phyloP scores from a whole-genome alignment of 2,113 vertebrate species.

The Theristicus caerulescens region DNA sequence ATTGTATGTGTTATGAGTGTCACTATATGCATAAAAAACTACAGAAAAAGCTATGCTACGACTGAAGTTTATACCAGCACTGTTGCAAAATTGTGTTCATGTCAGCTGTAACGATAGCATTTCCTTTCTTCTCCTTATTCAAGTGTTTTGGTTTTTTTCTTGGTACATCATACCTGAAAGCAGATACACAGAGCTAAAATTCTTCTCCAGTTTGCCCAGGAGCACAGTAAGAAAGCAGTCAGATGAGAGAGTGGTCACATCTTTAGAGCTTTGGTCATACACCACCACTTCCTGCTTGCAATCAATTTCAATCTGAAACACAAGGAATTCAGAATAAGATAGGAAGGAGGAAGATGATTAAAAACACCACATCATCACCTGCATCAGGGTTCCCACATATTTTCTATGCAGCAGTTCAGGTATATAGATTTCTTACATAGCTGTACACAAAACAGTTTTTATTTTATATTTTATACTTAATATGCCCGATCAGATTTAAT shows the following conservation, averaged over 20 bases:
- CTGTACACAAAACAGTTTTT: background rate
- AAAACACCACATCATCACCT: background rate
- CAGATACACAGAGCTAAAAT: constrained; percentile 87
- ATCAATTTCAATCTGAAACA: constrained; percentile 84
- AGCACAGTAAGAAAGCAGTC: constrained; percentile 92
- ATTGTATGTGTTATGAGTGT: background rate
- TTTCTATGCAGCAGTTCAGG: background rate
- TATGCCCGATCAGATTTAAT: background rate
- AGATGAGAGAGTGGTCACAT: constrained; percentile 77
- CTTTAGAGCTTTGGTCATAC: constrained; percentile 90
- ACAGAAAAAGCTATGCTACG: background rate
- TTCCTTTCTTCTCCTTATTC: background rate
- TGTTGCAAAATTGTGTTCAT: background rate
- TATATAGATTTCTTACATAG: background rate
- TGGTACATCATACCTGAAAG: constrained; percentile 84
- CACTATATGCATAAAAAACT: background rate
- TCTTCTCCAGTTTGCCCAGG: constrained; percentile 90
- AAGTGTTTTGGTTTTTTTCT: background rate
- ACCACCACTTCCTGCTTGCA: constrained; percentile 88
- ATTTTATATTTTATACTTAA: background rate
- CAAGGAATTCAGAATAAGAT: background rate
- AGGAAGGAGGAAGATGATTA: background rate
- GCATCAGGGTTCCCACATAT: background rate
- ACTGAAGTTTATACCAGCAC: background rate
- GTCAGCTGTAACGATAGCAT: background rate